Evolutionary conservation across 2,797 vertebrate genomes (phyloP).

Genomic region (Pangasius larnaudii): DNA sequence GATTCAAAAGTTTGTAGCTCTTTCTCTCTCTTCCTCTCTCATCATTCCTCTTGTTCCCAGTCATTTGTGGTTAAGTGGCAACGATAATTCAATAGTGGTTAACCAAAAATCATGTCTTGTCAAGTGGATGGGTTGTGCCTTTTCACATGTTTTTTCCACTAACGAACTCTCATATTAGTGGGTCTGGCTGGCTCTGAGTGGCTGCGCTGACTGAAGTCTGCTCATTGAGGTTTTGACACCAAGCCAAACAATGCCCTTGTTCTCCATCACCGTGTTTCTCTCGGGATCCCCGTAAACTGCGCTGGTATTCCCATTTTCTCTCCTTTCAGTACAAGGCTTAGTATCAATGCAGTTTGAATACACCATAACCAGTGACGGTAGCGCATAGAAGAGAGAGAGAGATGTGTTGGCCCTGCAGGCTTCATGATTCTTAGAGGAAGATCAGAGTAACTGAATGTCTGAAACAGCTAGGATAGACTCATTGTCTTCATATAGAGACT

Average conservation of each 20-base stretch:
- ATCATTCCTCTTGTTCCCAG: conserved; percentile 28
- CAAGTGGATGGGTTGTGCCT: conserved; percentile 34
- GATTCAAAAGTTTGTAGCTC: conserved; percentile 44
- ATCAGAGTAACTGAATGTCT: conserved; percentile 76
- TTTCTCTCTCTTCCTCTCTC: conserved; percentile 63
- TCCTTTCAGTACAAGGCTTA: conserved; percentile 61
- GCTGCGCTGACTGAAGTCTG: conserved; percentile 38
- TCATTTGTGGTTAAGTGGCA: conserved; percentile 42
- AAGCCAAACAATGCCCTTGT: conserved; percentile 52
- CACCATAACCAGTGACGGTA: conserved; percentile 58
- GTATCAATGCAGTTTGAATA: conserved; percentile 68
- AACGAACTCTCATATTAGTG: conserved; percentile 26
- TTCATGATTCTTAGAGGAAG: conserved; percentile 75
- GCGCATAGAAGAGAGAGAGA: conserved; percentile 53
- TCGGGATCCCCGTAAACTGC: conserved; percentile 36
- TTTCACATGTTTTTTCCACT: conserved; percentile 19
- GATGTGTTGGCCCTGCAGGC: conserved; percentile 63
- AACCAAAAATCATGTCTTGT: conserved; percentile 52
- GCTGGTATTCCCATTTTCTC: conserved; percentile 77
- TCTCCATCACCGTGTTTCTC: conserved; percentile 44
- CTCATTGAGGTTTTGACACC: conserved; percentile 42
- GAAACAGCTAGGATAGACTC: conserved; percentile 71
- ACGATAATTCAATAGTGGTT: conserved; percentile 49
- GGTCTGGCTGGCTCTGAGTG: conserved; percentile 23
- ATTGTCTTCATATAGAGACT: background rate